phyloP scores from a whole-genome alignment of 37 sponge, comb jelly and placozoan genomes.

The Halichondria panicea region DNA sequence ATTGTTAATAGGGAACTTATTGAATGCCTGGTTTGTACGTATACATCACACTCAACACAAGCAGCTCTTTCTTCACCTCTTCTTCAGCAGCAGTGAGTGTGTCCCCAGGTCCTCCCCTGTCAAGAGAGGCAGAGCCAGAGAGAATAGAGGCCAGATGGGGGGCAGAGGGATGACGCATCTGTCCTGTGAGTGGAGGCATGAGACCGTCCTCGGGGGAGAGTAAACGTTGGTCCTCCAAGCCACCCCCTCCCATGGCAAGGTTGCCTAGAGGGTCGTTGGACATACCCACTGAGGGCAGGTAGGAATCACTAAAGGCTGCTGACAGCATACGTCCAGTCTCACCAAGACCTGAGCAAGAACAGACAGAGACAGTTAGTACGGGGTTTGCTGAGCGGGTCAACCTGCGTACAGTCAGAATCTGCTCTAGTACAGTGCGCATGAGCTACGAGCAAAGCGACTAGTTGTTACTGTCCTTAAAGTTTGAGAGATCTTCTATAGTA shows the following conservation, averaged over 20 bases:
- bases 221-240: not conserved
- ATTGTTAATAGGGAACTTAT: not conserved
- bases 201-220: constrained; percentile 32
- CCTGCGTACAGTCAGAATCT: too few relatives aligned
- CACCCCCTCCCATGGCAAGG: not conserved
- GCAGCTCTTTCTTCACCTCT: not conserved
- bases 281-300: constrained; percentile 28
- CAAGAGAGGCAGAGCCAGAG: constrained; percentile 5
- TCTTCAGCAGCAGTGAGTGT: constrained; percentile 2
- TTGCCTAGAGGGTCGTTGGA: constrained; percentile 6
- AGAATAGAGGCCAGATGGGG: constrained; percentile 63
- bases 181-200: constrained; percentile 39
- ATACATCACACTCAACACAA: not conserved
- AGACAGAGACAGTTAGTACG: too few relatives aligned
- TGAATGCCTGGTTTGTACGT: not conserved
- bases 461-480: too few relatives aligned
- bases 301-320: constrained; percentile 56
- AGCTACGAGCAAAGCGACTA: too few relatives aligned
- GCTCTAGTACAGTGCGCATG: too few relatives aligned
- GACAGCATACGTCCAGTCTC: constrained; percentile 57
- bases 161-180: constrained; percentile 70
- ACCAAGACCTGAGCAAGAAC: constrained; percentile 26
- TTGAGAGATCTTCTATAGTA: too few relatives aligned
- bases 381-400: too few relatives aligned
- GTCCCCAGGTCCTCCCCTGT: constrained; percentile 8